Evolutionary conservation across 2,797 vertebrate species (phyloP), one percentile per base, ranked within the genome.

Genomic region (Mastacembelus armatus): DNA sequence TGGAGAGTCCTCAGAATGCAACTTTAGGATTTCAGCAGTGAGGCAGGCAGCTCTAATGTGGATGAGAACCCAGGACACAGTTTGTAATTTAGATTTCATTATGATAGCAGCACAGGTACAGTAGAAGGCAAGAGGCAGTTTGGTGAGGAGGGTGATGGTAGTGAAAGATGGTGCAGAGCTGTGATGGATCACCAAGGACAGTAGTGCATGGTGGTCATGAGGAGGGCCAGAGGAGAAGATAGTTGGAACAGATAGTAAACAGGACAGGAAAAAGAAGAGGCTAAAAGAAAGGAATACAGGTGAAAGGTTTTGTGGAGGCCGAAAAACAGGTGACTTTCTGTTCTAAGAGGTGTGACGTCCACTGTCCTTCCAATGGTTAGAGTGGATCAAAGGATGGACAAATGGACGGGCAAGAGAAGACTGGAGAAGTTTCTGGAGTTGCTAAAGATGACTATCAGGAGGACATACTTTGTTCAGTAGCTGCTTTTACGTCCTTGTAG

Each of bases 21-120:
- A 64, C 8, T 65, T 15, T 39, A 10, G 58, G 60, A 61, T n/a
- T 59, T 57, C 65, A 48, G 27, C 48, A 5, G 57, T 12, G 24
- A 63, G 35, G 49, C 66, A 36, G 71, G 66, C 52, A 0, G 55
- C 47, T 45, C 57, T 50, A 57, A 74, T 72, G 87, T 81, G 71
- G 78, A 84, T 67, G 71, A 77, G 77, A 40, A 22, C n/a, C 71
- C 63, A 10, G 78, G 76, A 87, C 79, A 81, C 78, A 68, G 77
- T 70, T 75, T 72, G 78, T 81, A 81, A 91, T 90, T 90, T 89
- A 90, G 90, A 90, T 91, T 87, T 87, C 84, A 89, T 89, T 89
- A 89, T 22, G 89, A 90, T 91, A 91, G 66, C 15, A 12, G 79
- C 26, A 21, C 63, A 82, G 77, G 77, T 87, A 83, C 80, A 83